A percentile compares a stretch with the other conserved stretches of the same genome.
phyloP scores from a whole-genome alignment of 2,113 vertebrate genomes.

The Xiphophorus hellerii region DNA sequence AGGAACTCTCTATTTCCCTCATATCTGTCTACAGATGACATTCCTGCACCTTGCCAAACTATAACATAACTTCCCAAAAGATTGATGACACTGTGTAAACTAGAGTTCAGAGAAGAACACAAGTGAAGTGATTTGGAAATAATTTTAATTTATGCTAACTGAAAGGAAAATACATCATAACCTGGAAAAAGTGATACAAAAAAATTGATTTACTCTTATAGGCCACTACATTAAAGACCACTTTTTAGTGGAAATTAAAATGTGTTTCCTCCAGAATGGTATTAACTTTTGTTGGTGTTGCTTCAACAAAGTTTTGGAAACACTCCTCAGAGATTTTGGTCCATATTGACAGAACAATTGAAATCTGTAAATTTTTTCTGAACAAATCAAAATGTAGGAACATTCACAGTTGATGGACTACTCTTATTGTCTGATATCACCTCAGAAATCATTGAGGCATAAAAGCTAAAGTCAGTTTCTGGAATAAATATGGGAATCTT shows the following conservation, averaged over 20 bases:
- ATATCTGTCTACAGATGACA: slow-evolving; percentile 13
- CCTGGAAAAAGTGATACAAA: too few relatives aligned
- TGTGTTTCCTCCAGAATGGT: neutral
- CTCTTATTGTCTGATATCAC: too few relatives aligned
- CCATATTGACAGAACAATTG: neutral
- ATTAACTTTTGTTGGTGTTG: neutral
- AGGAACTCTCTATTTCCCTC: slow-evolving; percentile 22
- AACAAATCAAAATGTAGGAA: too few relatives aligned
- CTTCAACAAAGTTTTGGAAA: neutral
- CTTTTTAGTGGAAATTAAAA: too few relatives aligned
- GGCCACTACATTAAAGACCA: too few relatives aligned
- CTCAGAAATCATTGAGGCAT: too few relatives aligned
- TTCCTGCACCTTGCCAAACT: neutral
- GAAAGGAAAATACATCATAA: neutral
- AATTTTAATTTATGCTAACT: neutral
- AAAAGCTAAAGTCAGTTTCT: too few relatives aligned
- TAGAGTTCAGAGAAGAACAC: neutral
- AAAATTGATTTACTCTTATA: neutral
- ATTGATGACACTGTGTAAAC: neutral
- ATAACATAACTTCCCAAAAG: neutral
- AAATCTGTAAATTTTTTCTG: too few relatives aligned
- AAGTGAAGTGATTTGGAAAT: neutral
- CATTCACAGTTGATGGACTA: too few relatives aligned
- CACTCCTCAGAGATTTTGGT: neutral
- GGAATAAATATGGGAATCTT: neutral